Evolutionary conservation across 2,888 invertebrate genomes (phyloP).

Genomic region (Acrobasis suavella): DNA sequence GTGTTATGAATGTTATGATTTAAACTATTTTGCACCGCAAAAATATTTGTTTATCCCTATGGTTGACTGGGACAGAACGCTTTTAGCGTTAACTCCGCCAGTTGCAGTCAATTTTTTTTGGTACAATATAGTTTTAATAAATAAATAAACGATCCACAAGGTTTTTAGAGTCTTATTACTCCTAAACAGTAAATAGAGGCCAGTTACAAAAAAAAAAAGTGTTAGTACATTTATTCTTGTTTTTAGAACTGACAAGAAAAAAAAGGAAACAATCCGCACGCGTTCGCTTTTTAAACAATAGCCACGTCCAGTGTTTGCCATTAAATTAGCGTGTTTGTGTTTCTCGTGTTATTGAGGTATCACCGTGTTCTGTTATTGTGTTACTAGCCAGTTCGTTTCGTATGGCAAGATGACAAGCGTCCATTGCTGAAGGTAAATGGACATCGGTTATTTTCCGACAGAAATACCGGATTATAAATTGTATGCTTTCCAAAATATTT

Average conservation of each 20-base stretch:
- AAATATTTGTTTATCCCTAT: too few species aligned
- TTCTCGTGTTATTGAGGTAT: constrained; percentile 63
- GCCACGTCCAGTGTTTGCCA: constrained; percentile 57
- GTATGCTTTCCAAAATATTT: too few species aligned
- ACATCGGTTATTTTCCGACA: too few species aligned
- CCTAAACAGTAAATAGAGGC: background rate
- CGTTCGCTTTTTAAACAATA: constrained; percentile 66
- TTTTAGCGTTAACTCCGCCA: too few species aligned
- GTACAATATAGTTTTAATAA: too few species aligned
- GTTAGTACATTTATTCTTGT: background rate
- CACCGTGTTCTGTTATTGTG: constrained; percentile 18
- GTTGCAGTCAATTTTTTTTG: too few species aligned
- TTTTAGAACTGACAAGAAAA: constrained; percentile 31
- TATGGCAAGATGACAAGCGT: constrained; percentile 20
- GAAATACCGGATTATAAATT: too few species aligned
- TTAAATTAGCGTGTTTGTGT: constrained; percentile 70
- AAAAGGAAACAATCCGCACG: constrained; percentile 50
- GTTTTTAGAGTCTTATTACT: too few species aligned
- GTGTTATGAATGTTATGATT: too few species aligned
- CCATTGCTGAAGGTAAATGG: constrained; percentile 6
- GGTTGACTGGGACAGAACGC: too few species aligned
- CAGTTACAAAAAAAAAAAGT: background rate
- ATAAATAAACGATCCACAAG: too few species aligned
- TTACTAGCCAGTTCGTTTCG: constrained; percentile 16
- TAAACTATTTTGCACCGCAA: too few species aligned